Evolutionary conservation across 2,888 invertebrate species (phyloP).

Genomic region (Polydrusus pterygomalis): DNA sequence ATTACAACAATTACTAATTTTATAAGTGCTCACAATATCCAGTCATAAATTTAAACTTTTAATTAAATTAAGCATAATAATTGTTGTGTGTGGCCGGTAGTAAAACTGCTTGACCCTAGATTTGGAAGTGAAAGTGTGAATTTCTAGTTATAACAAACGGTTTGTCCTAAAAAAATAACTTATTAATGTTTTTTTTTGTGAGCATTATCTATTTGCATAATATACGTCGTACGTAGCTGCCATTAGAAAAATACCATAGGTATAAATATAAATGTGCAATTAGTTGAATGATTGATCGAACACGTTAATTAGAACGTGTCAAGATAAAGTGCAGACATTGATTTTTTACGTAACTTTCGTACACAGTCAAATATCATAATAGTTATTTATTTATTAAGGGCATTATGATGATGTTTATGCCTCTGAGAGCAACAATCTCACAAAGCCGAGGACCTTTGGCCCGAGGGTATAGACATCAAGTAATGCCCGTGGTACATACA

Average conservation of each 20-base stretch:
- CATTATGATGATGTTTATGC: no score
- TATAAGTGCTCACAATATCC: no score
- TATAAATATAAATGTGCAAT: not conserved
- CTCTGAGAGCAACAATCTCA: no score
- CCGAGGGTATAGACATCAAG: no score
- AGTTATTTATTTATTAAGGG: no score
- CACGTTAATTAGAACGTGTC: not conserved
- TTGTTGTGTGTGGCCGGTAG: no score
- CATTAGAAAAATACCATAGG: not conserved
- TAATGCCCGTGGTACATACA: no score
- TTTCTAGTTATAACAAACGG: not conserved
- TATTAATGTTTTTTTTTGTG: not conserved
- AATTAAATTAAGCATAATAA: no score
- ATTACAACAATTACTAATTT: no score
- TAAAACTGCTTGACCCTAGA: no score
- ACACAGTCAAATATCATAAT: not conserved
- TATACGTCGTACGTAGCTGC: not conserved
- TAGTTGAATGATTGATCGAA: not conserved
- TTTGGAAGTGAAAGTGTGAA: not conserved
- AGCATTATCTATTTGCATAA: not conserved
- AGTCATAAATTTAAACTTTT: no score
- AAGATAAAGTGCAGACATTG: not conserved
- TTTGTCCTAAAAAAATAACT: not conserved
- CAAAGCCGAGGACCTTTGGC: no score
- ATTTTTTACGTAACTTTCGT: not conserved